Evolutionary conservation across 2,888 invertebrate species (phyloP).

Genomic region (Gymnosoma rotundatum): DNA sequence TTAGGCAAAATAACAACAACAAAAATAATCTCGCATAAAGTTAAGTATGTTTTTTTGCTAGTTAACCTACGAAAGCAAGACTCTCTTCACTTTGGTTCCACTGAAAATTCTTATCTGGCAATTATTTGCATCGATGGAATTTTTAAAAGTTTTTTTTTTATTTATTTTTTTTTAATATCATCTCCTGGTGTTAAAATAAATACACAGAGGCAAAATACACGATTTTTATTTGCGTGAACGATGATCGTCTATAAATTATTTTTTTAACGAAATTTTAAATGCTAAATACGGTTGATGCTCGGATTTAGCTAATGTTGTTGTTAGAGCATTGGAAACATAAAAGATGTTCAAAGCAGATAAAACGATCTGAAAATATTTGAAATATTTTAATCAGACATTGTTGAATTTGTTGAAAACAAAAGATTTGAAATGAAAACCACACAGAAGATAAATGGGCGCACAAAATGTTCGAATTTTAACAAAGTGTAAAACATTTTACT

Average conservation of each 20-base stretch:
- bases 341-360: slow-evolving; percentile 57
- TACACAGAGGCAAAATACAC: slow-evolving; percentile 6
- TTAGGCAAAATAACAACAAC: background rate
- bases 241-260: slow-evolving; percentile 59
- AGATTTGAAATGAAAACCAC: slow-evolving; percentile 59
- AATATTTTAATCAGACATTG: slow-evolving; percentile 58
- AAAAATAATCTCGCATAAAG: slow-evolving; percentile 43
- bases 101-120: slow-evolving; percentile 54
- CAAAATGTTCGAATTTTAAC: slow-evolving; percentile 7
- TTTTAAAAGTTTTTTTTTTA: slow-evolving; percentile 36
- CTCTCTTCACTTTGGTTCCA: slow-evolving; percentile 12
- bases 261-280: slow-evolving; percentile 34
- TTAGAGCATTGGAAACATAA: slow-evolving; percentile 17
- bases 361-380: slow-evolving; percentile 53
- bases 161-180: slow-evolving; percentile 17
- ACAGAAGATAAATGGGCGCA: slow-evolving; percentile 51
- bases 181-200: slow-evolving; percentile 12
- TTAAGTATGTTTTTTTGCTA: slow-evolving; percentile 12
- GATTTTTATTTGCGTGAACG: slow-evolving; percentile 51
- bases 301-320: slow-evolving; percentile 6
- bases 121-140: slow-evolving; percentile 65
- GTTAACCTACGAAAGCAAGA: slow-evolving; percentile 13
- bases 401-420: slow-evolving; percentile 50
- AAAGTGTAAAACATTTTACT: background rate
- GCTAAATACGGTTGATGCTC: slow-evolving; percentile 51